Evolutionary conservation across 1,140 invertebrate genomes (phyloP), one percentile per base, ranked within the genome.

Genomic region (Yoshiicerus persimilis): DNA sequence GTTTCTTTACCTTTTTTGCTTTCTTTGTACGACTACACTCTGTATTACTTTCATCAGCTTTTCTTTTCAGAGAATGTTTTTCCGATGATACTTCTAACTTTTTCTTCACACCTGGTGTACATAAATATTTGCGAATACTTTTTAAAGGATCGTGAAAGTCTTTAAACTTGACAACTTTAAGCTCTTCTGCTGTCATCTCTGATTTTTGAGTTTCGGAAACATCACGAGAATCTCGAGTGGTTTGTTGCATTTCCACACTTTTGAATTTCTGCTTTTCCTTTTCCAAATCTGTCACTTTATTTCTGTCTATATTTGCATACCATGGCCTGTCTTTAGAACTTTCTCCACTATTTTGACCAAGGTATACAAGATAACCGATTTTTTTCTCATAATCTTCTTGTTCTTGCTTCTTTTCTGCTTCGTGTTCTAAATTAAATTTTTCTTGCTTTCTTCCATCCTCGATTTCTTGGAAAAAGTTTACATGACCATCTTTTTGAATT

Each of bases 331-430:
- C 95, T 23, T 96, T 96, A 1, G 95, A 94, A 11, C 95, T 94
- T 93, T 99, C 98, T 92, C 97, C 95, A 75, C 97, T 96, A 92
- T 98, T 96, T 93, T 99, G 98, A 0, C 98, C 98, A 83, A 99
- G 94, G 93, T 99, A 99, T 64, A 97, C 99, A 23, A 99, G 93
- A 91, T 98, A 96, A 1, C 98, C 98, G 91, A 99, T 98, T 93
- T 98, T 97, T 92, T 99, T 99, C 92, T 99, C 98, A 94, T 98
- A 99, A 91, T 98, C 97, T 92, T 99, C 98, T 92, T 96, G 95
- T 92, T 99, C 97, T 88, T 96, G 95, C 92, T 97, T 98, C 87
- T 96, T 95, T 92, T 99, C 98, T 90, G 95, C 95, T 91, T 98
- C 97, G 93, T 98, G 96, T 89, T 99, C 98, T 91, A 94, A 95